Evolutionary conservation across 2,113 vertebrate species (phyloP).

Genomic region (Cercocebus atys): DNA sequence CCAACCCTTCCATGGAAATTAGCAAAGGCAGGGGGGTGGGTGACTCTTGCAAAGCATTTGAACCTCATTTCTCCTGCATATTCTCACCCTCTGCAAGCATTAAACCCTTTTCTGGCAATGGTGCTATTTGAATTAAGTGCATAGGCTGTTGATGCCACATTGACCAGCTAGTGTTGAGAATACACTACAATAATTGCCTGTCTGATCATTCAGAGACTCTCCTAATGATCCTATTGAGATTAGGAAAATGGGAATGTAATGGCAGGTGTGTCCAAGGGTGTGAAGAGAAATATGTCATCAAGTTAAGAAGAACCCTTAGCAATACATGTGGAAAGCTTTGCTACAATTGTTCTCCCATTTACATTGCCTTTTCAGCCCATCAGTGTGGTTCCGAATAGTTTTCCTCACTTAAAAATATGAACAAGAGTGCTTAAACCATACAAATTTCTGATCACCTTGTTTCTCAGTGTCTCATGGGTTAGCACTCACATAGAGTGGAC

Average conservation of each 20-base stretch:
- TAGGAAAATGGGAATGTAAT: neutral
- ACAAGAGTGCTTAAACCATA: neutral
- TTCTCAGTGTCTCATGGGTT: neutral
- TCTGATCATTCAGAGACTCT: conserved; percentile 37
- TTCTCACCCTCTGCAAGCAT: neutral
- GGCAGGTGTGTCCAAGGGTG: neutral
- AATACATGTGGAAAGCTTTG: neutral
- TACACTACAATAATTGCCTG: conserved; percentile 13
- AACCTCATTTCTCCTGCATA: neutral
- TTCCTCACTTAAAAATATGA: conserved; percentile 20
- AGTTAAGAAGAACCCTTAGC: conserved; percentile 23
- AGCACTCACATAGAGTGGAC: neutral
- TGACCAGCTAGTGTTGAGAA: conserved; percentile 35
- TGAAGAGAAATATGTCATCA: neutral
- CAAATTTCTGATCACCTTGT: conserved; percentile 26
- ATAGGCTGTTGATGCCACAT: neutral
- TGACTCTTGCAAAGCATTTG: neutral
- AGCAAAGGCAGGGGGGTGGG: neutral
- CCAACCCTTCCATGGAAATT: conserved; percentile 31
- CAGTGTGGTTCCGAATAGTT: neutral
- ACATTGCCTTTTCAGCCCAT: neutral
- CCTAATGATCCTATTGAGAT: conserved; percentile 19
- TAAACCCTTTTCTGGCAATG: neutral
- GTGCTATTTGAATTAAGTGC: neutral
- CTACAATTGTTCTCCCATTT: neutral